A percentile compares a stretch with the other conserved stretches of the same genome.
Conservation (phyloP, 2,888 invertebrate genomes). For the Dryadula phaetusa region DNA sequence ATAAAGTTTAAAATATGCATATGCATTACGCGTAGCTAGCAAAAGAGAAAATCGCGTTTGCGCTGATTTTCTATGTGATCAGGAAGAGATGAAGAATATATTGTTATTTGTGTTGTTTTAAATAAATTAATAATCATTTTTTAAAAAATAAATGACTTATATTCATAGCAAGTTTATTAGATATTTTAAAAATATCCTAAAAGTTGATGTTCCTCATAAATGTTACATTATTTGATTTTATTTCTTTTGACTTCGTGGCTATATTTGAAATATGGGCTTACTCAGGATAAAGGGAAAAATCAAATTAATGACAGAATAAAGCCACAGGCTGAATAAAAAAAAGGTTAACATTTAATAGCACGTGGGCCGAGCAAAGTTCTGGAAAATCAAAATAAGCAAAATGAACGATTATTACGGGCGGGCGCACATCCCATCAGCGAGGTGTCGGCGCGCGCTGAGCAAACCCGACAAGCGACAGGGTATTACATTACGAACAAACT, state of each 20-base stretch:
- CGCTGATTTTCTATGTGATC: no score
- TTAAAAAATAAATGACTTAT: no score
- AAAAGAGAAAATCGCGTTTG: no score
- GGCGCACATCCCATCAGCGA: slow-evolving; percentile 24
- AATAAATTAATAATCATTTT: no score
- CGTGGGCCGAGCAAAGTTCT: slow-evolving; percentile 9
- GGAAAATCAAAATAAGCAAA: slow-evolving; percentile 23
- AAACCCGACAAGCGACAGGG: slow-evolving; percentile 22
- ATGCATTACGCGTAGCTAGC: no score
- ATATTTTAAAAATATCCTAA: no score
- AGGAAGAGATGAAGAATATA: no score
- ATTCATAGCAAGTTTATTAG: no score
- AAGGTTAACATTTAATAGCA: slow-evolving; percentile 5
- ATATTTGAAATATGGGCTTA: neutral
- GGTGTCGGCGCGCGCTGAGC: slow-evolving; percentile 15
- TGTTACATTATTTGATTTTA: neutral
- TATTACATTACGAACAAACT: slow-evolving; percentile 23
- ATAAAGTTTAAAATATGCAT: no score
- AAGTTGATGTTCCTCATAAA: neutral
- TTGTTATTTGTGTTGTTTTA: no score
- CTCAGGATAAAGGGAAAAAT: neutral
- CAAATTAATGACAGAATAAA: slow-evolving; percentile 7
- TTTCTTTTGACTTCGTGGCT: neutral
- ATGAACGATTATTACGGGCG: slow-evolving; percentile 15
- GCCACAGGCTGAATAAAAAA: slow-evolving; percentile 15